Conservation (phyloP, 92 coral and sea anemone species). For the Phenganax subtilis region DNA sequence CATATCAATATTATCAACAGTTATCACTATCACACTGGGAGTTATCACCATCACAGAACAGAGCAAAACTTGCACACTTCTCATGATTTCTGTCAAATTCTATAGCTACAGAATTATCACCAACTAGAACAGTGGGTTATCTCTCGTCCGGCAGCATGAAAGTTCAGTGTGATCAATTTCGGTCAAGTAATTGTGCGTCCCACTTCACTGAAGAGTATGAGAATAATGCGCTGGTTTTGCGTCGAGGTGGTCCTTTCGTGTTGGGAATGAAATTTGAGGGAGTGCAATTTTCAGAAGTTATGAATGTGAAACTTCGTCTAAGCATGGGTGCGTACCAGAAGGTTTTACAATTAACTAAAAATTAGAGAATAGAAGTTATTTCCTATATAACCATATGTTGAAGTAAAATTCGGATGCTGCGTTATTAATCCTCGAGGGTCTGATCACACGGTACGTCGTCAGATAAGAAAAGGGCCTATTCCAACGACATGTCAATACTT, state of each 20-base stretch:
- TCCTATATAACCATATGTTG: no score
- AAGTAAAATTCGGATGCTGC: no score
- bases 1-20: no score
- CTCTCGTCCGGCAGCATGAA: background rate
- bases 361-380: no score
- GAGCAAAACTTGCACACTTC: no score
- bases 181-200: background rate
- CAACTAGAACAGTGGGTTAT: background rate
- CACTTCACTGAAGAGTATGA: background rate
- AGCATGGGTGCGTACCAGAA: background rate
- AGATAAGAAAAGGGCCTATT: no score
- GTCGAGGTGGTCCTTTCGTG: background rate
- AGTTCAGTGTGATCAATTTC: background rate
- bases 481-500: no score
- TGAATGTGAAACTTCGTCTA: constrained; percentile 8
- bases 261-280: constrained; percentile 14
- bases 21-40: no score
- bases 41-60: no score
- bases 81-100: background rate
- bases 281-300: background rate
- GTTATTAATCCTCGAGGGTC: no score
- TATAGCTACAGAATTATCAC: background rate
- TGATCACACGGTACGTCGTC: no score
- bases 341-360: no score
- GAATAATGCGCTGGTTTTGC: background rate